Percentiles rank a stretch among this genome's conserved stretches.
Evolutionary conservation across 1,140 invertebrate species (phyloP).

Genomic region (Chironomus tepperi): DNA sequence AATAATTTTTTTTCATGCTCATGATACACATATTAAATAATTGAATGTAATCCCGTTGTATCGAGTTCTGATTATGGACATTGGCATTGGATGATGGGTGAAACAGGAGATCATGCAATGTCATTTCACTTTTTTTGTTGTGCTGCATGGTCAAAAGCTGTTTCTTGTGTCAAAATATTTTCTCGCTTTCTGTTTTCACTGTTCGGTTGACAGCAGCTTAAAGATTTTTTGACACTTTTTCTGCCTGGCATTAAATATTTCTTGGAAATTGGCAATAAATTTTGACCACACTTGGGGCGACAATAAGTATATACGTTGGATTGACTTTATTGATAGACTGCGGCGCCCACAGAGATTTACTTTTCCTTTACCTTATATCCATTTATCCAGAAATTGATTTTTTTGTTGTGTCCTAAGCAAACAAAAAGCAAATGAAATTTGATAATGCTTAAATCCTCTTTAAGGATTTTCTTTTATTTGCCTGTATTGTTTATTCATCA

Average conservation of each 20-base stretch:
- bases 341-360: too few relatives aligned
- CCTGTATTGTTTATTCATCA: background rate
- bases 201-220: too few relatives aligned
- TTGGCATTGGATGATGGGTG: background rate
- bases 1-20: background rate
- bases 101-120: conserved; percentile 3
- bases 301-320: too few relatives aligned
- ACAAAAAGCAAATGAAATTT: background rate
- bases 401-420: background rate
- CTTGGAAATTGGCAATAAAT: too few relatives aligned
- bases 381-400: background rate
- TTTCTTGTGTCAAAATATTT: too few relatives aligned
- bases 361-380: too few relatives aligned
- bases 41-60: background rate
- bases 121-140: background rate
- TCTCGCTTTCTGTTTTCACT: too few relatives aligned
- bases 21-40: background rate
- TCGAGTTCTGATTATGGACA: conserved; percentile 1
- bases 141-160: too few relatives aligned
- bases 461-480: background rate
- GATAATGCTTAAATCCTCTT: conserved; percentile 1
- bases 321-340: too few relatives aligned
- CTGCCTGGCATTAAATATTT: too few relatives aligned
- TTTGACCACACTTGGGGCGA: too few relatives aligned
- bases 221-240: too few relatives aligned